Conservation (phyloP, 2,113 vertebrate species). For the Bothrops jararaca region DNA sequence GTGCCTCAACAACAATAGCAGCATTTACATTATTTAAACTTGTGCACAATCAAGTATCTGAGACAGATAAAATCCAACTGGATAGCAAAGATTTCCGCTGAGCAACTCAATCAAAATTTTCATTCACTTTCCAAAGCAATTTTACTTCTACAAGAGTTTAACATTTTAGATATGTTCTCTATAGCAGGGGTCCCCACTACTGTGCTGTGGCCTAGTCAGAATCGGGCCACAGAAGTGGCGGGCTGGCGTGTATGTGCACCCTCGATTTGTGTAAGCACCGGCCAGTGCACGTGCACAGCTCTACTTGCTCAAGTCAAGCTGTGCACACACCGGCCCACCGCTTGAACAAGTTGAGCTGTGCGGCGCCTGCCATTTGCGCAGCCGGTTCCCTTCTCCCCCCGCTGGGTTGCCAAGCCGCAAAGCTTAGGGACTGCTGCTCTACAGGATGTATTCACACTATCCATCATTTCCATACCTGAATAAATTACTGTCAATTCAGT, state of each 20-base stretch:
- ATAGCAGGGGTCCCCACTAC: not conserved
- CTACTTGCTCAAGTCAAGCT: not conserved
- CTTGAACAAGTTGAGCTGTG: not conserved
- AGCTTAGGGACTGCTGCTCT: not conserved
- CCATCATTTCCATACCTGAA: not conserved
- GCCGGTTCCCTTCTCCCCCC: not conserved
- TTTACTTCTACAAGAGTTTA: not conserved
- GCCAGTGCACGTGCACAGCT: not conserved
- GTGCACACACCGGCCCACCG: not conserved
- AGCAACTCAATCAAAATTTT: conserved; percentile 21
- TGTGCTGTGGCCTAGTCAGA: not conserved
- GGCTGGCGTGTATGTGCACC: not conserved
- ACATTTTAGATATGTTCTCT: conserved; percentile 37
- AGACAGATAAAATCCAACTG: conserved; percentile 41
- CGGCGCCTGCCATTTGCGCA: not conserved
- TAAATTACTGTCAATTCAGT: not conserved
- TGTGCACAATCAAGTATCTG: conserved; percentile 17
- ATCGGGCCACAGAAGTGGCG: accelerated
- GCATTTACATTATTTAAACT: not conserved
- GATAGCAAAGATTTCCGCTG: conserved; percentile 28
- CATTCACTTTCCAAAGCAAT: conserved; percentile 36
- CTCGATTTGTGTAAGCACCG: not conserved
- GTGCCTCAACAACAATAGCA: not conserved
- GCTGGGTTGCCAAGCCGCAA: not conserved
- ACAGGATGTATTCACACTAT: not conserved